Evolutionary conservation across 2,113 vertebrate species (phyloP).

Genomic region (Poecilia latipinna): DNA sequence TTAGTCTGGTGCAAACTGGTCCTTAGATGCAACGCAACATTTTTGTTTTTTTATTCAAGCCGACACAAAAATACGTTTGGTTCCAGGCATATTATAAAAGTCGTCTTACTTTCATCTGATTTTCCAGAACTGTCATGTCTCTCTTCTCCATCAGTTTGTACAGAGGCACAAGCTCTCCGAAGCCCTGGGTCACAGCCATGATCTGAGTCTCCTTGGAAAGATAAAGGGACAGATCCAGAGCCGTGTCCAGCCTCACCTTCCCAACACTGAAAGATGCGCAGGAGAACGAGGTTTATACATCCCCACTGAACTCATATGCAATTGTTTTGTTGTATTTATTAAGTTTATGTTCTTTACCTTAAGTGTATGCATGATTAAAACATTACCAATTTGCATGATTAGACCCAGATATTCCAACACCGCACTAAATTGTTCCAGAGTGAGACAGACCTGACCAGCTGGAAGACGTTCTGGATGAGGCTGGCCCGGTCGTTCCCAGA

Average conservation of each 20-base stretch:
- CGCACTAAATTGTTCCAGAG: neutral
- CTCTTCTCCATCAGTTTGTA: conserved; percentile 92
- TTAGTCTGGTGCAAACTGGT: neutral
- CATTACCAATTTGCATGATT: neutral
- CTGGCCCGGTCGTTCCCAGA: conserved; percentile 89
- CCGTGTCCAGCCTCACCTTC: conserved; percentile 85
- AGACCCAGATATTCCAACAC: too few relatives aligned
- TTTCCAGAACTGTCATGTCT: conserved; percentile 80
- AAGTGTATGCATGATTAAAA: neutral
- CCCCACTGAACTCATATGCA: too few relatives aligned
- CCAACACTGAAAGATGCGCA: conserved; percentile 74
- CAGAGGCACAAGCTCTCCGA: conserved; percentile 86
- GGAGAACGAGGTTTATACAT: neutral
- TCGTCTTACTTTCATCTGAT: conserved; percentile 80
- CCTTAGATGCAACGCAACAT: neutral
- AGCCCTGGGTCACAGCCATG: conserved; percentile 87
- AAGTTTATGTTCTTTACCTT: neutral
- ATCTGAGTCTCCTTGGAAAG: conserved; percentile 86
- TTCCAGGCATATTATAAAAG: neutral
- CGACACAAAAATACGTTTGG: neutral
- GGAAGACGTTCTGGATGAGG: conserved; percentile 89
- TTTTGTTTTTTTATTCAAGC: neutral
- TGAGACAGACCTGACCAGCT: conserved; percentile 87
- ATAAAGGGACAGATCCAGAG: conserved; percentile 88
- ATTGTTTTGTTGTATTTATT: neutral